Conservation (phyloP, 2,888 invertebrate genomes). For the Himalopsyche tibetana region DNA sequence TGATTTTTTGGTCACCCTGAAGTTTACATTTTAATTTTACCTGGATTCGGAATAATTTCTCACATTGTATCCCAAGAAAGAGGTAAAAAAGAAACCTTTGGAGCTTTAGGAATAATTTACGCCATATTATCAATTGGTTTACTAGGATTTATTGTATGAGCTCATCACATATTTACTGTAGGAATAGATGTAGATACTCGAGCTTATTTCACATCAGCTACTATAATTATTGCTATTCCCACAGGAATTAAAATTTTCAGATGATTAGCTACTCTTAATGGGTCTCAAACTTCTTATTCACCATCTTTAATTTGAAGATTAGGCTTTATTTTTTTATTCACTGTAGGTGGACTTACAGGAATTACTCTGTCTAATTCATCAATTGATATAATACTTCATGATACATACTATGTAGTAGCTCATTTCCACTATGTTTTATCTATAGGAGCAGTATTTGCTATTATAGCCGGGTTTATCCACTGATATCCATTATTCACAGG, state of each 20-base stretch:
- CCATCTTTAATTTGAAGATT: constrained; percentile 81
- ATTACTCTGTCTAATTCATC: constrained; percentile 85
- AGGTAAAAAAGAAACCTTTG: constrained; percentile 86
- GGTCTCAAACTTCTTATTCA: constrained; percentile 78
- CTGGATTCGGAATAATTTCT: constrained; percentile 89
- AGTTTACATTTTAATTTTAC: constrained; percentile 91
- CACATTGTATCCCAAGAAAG: constrained; percentile 86
- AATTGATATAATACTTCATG: constrained; percentile 86
- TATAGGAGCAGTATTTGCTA: constrained; percentile 87
- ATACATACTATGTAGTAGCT: constrained; percentile 90
- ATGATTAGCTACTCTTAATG: constrained; percentile 84
- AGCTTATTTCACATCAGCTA: constrained; percentile 89
- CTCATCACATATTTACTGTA: constrained; percentile 91
- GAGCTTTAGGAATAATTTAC: constrained; percentile 86
- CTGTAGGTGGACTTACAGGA: constrained; percentile 84
- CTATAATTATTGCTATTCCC: constrained; percentile 91
- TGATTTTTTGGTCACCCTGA: constrained; percentile 93
- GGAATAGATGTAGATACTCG: constrained; percentile 90
- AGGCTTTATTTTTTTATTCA: constrained; percentile 88
- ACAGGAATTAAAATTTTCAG: constrained; percentile 91
- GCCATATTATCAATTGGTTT: constrained; percentile 90
- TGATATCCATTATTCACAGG: constrained; percentile 85
- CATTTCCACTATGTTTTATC: constrained; percentile 90
- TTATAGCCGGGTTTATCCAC: constrained; percentile 84
- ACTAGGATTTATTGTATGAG: constrained; percentile 90